Percentiles rank a stretch among this genome's conserved stretches.
These are phyloP conservation scores for Eutrigla gurnardus DNA, from an alignment of 2,797 vertebrate genomes.

Conservation along the genomic window DNA sequence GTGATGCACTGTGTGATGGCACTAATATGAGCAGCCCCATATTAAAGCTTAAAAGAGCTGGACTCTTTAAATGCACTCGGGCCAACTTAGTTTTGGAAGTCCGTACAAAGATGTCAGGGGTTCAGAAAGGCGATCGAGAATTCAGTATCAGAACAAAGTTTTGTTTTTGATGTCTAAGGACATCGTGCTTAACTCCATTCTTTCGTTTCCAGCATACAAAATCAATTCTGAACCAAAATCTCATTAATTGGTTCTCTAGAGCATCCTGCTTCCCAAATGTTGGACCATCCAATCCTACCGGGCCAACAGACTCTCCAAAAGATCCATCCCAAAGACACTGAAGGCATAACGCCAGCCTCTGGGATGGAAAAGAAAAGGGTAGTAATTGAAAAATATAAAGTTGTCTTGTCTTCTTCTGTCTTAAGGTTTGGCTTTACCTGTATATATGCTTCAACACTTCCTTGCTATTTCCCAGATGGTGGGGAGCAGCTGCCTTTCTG, in stretches of 20 bases:
- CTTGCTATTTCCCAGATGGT: not conserved
- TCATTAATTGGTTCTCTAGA: constrained; percentile 71
- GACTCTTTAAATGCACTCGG: not conserved
- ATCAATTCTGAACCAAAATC: constrained; percentile 71
- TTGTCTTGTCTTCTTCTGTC: constrained; percentile 25
- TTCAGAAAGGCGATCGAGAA: constrained; percentile 28
- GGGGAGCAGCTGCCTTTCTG: not conserved
- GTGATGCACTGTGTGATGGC: not conserved
- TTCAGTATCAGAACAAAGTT: constrained; percentile 47
- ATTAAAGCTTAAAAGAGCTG: not conserved
- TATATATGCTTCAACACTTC: constrained; percentile 21
- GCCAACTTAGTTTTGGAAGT: not conserved
- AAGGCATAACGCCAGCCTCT: constrained; percentile 61
- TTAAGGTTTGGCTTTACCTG: constrained; percentile 36
- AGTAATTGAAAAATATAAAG: constrained; percentile 63
- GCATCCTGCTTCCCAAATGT: constrained; percentile 58
- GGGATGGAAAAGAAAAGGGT: constrained; percentile 63
- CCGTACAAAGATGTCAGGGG: constrained; percentile 5
- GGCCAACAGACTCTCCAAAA: constrained; percentile 51
- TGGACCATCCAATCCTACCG: constrained; percentile 57
- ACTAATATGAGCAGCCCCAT: constrained; percentile 5
- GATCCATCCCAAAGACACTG: constrained; percentile 63
- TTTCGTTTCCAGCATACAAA: constrained; percentile 54
- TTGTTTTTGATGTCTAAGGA: constrained; percentile 50
- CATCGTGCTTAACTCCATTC: constrained; percentile 48